Conservation (phyloP, 2,113 vertebrate species). For the Sterrhoptilus dennistouni region DNA sequence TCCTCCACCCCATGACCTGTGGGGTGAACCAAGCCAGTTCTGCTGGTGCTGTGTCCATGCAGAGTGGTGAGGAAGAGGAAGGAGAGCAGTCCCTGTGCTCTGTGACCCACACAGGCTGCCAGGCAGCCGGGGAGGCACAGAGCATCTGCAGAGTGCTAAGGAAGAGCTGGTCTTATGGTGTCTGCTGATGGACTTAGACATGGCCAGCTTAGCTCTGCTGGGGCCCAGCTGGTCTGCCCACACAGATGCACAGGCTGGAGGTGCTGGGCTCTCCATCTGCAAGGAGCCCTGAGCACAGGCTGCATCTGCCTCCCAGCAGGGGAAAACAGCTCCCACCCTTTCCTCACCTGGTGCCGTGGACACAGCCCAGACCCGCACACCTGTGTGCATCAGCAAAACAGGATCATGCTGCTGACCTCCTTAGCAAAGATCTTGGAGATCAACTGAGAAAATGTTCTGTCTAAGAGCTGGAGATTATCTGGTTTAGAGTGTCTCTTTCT, state of each 20-base stretch:
- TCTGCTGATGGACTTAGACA: slow-evolving; percentile 58
- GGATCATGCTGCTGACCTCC: slow-evolving; percentile 14
- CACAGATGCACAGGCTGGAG: slow-evolving; percentile 16
- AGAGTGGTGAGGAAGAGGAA: neutral
- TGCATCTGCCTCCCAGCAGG: neutral
- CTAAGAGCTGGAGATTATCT: slow-evolving; percentile 60
- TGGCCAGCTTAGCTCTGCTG: slow-evolving; percentile 49
- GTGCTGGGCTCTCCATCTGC: neutral
- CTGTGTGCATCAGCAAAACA: neutral
- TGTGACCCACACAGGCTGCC: neutral
- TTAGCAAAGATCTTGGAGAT: slow-evolving; percentile 49
- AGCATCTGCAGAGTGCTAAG: slow-evolving; percentile 37
- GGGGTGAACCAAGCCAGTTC: neutral
- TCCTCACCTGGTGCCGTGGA: neutral
- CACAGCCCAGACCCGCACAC: neutral
- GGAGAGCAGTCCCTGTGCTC: neutral
- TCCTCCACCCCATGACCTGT: neutral
- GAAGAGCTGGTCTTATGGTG: slow-evolving; percentile 45
- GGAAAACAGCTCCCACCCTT: neutral
- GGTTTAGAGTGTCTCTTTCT: slow-evolving; percentile 55
- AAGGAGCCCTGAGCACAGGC: neutral
- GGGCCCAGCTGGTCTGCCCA: slow-evolving; percentile 30
- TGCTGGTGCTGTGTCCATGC: neutral
- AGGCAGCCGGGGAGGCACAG: neutral
- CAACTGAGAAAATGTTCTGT: slow-evolving; percentile 27